phyloP scores from a whole-genome alignment of 2,888 invertebrate genomes.

The Callyntrura sp. region DNA sequence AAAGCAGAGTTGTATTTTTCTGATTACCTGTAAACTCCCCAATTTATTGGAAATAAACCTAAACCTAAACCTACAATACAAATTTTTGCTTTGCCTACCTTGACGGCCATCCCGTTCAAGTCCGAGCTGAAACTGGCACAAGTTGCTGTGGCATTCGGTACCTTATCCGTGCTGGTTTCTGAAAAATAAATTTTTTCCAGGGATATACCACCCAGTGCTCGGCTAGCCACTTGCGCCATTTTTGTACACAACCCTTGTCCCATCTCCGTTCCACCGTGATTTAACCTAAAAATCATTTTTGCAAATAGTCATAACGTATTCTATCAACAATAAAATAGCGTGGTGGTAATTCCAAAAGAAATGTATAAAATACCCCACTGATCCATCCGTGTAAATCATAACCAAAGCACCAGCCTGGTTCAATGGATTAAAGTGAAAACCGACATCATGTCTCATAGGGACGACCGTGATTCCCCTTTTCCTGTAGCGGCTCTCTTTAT shows the following conservation, averaged over 20 bases:
- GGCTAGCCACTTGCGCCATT: constrained; percentile 93
- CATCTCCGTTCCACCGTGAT: constrained; percentile 92
- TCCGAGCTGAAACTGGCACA: constrained; percentile 94
- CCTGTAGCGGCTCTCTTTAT: constrained; percentile 94
- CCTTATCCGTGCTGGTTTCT: constrained; percentile 95
- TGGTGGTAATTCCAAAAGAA: no score
- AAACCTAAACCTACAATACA: no score
- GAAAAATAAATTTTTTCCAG: constrained; percentile 91
- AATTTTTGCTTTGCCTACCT: constrained; percentile 81
- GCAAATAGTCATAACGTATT: no score
- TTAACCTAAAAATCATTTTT: constrained; percentile 84
- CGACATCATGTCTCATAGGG: constrained; percentile 94
- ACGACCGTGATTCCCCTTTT: constrained; percentile 94
- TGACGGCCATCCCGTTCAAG: constrained; percentile 95
- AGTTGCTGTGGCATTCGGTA: constrained; percentile 96
- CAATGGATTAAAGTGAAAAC: constrained; percentile 92
- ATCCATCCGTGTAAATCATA: constrained; percentile 90
- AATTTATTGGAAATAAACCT: no score
- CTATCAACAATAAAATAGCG: no score
- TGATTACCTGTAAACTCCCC: no score
- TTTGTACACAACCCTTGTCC: constrained; percentile 98
- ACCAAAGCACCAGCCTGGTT: constrained; percentile 96
- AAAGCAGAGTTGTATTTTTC: no score
- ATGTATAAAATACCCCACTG: constrained; percentile 85
- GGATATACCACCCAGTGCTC: constrained; percentile 90